Conservation (phyloP, 2,797 vertebrate genomes). For the Cetoscarus ocellatus region DNA sequence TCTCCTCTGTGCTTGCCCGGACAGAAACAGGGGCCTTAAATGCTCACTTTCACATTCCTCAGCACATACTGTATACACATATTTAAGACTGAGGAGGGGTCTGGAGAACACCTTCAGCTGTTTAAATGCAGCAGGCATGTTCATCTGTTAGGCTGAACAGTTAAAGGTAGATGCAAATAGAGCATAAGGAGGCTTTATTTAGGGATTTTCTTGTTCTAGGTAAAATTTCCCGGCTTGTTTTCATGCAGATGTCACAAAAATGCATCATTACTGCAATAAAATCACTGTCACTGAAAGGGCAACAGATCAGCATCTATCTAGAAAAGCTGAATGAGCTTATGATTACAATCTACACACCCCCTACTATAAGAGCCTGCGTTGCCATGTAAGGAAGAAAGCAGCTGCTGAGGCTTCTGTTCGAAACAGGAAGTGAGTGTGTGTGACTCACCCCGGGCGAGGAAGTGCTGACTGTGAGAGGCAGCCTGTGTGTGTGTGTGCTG, state of each 20-base stretch:
- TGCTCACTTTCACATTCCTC: not conserved
- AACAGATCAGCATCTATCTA: not conserved
- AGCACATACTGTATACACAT: not conserved
- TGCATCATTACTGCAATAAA: not conserved
- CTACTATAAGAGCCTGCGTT: constrained; percentile 35
- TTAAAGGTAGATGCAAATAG: no score
- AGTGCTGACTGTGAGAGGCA: constrained; percentile 70
- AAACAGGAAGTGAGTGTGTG: constrained; percentile 88
- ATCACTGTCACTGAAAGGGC: no score
- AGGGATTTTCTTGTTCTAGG: no score
- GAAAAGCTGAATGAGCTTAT: constrained; percentile 14
- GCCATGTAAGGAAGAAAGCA: constrained; percentile 86
- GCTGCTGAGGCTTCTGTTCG: constrained; percentile 76
- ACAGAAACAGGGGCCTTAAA: not conserved
- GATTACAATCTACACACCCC: constrained; percentile 11
- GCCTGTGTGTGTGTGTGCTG: constrained; percentile 42
- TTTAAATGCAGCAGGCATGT: no score
- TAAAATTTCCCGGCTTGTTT: not conserved
- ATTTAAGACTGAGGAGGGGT: not conserved
- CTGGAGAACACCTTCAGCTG: not conserved
- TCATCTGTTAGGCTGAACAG: no score
- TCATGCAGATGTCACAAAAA: not conserved
- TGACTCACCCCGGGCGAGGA: constrained; percentile 88
- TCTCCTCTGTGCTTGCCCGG: not conserved
- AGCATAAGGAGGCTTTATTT: no score